phyloP scores from a whole-genome alignment of 1,140 invertebrate species.

The Drosophila kurseongensis region DNA sequence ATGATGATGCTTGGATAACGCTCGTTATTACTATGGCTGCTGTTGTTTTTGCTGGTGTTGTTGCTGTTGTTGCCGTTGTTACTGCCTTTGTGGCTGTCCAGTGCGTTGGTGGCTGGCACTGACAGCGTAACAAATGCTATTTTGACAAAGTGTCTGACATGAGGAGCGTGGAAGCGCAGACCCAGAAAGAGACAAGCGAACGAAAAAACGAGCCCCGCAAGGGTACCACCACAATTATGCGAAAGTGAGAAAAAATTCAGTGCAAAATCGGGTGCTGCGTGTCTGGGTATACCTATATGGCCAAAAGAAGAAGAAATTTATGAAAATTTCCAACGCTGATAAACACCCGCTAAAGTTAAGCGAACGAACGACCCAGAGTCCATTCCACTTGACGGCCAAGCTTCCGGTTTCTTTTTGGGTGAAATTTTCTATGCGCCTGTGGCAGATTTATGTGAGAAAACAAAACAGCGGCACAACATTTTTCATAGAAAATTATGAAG shows the following conservation, averaged over 20 bases:
- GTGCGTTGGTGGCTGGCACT: constrained; percentile 80
- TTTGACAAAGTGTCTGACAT: constrained; percentile 83
- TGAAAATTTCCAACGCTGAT: constrained; percentile 66
- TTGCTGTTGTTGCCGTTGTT: constrained; percentile 26
- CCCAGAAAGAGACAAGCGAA: constrained; percentile 30
- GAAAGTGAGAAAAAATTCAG: constrained; percentile 73
- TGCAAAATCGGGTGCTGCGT: constrained; percentile 67
- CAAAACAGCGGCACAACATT: constrained; percentile 49
- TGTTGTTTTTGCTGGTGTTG: constrained; percentile 25
- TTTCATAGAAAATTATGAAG: constrained; percentile 80
- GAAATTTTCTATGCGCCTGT: constrained; percentile 75
- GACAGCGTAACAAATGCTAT: constrained; percentile 82
- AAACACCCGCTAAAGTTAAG: constrained; percentile 57
- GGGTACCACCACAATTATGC: constrained; percentile 54
- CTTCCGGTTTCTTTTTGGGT: constrained; percentile 80
- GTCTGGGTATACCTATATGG: constrained; percentile 33
- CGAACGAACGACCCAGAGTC: constrained; percentile 34
- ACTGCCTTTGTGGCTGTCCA: constrained; percentile 63
- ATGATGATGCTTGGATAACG: constrained; percentile 82
- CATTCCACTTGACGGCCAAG: constrained; percentile 67
- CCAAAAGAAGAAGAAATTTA: constrained; percentile 24
- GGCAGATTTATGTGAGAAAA: constrained; percentile 81
- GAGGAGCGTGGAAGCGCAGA: constrained; percentile 76
- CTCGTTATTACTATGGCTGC: constrained; percentile 75
- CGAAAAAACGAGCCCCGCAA: constrained; percentile 15